A percentile compares a stretch with the other conserved stretches of the same genome.
These are phyloP conservation scores for Neopipo cinnamomea DNA, from an alignment of 2,113 vertebrate genomes.

Conservation along the genomic window DNA sequence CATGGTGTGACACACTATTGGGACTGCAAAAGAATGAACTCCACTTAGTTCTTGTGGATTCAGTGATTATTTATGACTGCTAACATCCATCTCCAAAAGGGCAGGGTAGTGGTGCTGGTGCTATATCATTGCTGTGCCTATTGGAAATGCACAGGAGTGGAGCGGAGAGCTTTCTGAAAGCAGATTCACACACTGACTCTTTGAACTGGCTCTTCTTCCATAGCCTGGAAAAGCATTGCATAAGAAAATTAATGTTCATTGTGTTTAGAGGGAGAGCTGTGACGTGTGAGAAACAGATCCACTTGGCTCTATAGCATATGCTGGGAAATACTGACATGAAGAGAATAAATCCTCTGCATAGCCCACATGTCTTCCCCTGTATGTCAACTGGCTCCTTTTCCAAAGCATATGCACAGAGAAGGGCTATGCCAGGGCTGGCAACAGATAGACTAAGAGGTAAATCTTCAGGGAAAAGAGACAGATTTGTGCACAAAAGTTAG, in stretches of 20 bases:
- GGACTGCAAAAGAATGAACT: neutral
- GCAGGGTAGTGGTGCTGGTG: neutral
- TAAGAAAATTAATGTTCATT: neutral
- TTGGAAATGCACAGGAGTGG: neutral
- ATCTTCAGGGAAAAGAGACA: neutral
- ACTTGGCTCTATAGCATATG: neutral
- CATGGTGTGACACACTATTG: neutral
- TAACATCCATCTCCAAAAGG: constrained; percentile 27
- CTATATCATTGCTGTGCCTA: neutral
- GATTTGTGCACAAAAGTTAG: neutral
- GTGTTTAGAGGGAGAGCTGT: neutral
- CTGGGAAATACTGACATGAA: neutral
- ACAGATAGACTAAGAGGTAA: neutral
- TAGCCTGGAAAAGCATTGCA: neutral
- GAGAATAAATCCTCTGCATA: neutral
- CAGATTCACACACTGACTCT: neutral
- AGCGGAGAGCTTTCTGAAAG: neutral
- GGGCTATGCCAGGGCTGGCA: neutral
- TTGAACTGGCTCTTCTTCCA: neutral
- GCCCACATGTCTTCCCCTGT: neutral
- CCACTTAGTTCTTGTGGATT: neutral
- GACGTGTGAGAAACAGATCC: neutral
- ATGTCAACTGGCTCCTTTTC: neutral
- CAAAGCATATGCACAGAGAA: neutral
- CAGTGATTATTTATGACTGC: neutral